Base-by-base conservation (phyloP, 2,888 invertebrate species). In the Vanessa cardui region DNA sequence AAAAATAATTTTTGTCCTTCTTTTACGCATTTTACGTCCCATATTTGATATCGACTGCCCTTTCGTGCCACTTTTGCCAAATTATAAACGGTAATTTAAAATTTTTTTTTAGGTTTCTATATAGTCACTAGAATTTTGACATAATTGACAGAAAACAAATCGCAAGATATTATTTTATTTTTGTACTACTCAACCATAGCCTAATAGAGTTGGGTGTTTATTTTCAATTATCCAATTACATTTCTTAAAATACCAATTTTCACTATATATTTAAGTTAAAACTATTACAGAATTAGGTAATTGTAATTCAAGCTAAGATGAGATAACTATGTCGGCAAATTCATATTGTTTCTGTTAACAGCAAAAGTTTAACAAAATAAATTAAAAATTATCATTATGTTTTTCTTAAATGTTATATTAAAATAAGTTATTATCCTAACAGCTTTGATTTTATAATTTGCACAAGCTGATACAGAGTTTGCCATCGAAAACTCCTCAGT, bases 1-100 rank as follows among this genome's bases (percentile, higher is more conserved):
- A 92, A 65, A 77, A 88, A 92, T 56, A 70, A 74, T 70, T 74
- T 89, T 83, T 92, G 92, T n/a, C 92, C 92, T 68, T 90, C 88
- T 81, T 82, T 92, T 77, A 82, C 68, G 77, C 84, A 85, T 72
- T 82, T 86, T 75, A 91, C 83, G 72, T 87, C 85, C 92, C 92
- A 92, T 91, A 86, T 80, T 84, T 90, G 89, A 74, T 84, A 91
- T 73, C 83, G 85, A 52, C 73, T 76, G 72, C 79, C 80, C 73
- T 80, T 85, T 39, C 81, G 87, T 83, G 90, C 87, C 92, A 91
- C 90, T 84, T 89, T 68, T 52, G n/a, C 54, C 21, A 49, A 21
- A 20, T 54, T 60, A 18, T 12, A 44, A 49, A 67, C 65, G 21
- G 52, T 16, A 33, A 65, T 60, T 68, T 70, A 18, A 46, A 64